phyloP scores from a whole-genome alignment of 2,113 vertebrate genomes.

The Toxotes jaculatrix region DNA sequence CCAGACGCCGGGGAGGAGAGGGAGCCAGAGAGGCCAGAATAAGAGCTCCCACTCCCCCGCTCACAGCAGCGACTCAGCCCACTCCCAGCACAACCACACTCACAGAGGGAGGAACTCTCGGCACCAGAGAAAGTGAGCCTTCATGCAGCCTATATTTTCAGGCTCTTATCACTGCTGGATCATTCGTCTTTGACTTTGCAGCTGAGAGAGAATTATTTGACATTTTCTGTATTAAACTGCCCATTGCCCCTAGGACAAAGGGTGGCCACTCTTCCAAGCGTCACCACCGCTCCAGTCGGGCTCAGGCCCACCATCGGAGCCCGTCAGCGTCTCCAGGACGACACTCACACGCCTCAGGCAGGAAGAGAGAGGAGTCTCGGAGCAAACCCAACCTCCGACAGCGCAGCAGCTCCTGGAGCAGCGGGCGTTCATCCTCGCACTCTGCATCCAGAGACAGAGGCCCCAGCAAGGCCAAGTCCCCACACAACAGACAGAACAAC shows the following conservation, averaged over 20 bases:
- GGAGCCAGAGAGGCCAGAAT: slow-evolving; percentile 83
- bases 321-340: slow-evolving; percentile 85
- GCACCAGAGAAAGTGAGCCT: slow-evolving; percentile 89
- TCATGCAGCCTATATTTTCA: not conserved
- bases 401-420: slow-evolving; percentile 93
- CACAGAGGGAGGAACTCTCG: slow-evolving; percentile 85
- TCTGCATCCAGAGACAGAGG: slow-evolving; percentile 89
- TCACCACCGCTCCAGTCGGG: slow-evolving; percentile 83
- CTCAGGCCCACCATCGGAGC: slow-evolving; percentile 83
- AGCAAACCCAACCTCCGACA: slow-evolving; percentile 82
- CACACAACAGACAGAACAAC: slow-evolving; percentile 76
- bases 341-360: slow-evolving; percentile 85
- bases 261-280: slow-evolving; percentile 83
- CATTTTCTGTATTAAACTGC: not conserved
- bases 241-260: slow-evolving; percentile 72
- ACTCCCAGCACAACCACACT: slow-evolving; percentile 82
- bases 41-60: slow-evolving; percentile 86
- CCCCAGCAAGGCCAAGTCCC: slow-evolving; percentile 83
- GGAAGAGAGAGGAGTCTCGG: slow-evolving; percentile 88
- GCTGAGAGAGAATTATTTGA: not conserved
- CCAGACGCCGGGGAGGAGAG: slow-evolving; percentile 81
- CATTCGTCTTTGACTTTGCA: not conserved
- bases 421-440: slow-evolving; percentile 88
- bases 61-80: slow-evolving; percentile 92
- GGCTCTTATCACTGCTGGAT: not conserved